These are phyloP conservation scores for Tenebrio molitor DNA, from an alignment of 1,140 invertebrate species.

Conservation along the genomic window DNA sequence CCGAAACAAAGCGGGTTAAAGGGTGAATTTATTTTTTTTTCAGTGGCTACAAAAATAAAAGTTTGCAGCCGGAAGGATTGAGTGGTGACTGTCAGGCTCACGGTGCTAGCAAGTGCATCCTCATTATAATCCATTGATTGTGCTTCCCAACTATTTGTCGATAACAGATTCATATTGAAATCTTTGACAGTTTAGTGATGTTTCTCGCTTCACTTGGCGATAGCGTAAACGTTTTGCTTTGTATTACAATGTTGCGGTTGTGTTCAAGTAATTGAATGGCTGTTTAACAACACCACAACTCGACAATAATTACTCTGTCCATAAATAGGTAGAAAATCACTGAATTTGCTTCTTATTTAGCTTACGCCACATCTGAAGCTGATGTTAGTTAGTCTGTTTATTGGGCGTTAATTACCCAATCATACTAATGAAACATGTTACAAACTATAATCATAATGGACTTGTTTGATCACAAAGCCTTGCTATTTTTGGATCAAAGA, in stretches of 20 bases:
- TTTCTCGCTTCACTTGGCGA: slow-evolving; percentile 12
- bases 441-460: slow-evolving; percentile 19
- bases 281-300: slow-evolving; percentile 16
- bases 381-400: slow-evolving; percentile 1
- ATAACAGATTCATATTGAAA: slow-evolving; percentile 17
- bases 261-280: slow-evolving; percentile 21
- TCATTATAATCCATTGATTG: not conserved
- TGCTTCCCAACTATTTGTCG: slow-evolving; percentile 1
- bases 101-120: not conserved
- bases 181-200: slow-evolving; percentile 24
- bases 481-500: too few relatives aligned
- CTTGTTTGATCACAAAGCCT: slow-evolving; percentile 6
- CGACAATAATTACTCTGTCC: slow-evolving; percentile 3
- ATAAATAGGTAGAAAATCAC: slow-evolving; percentile 9
- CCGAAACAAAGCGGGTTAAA: slow-evolving; percentile 4
- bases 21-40: not conserved
- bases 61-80: too few relatives aligned
- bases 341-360: slow-evolving; percentile 10
- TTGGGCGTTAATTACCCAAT: slow-evolving; percentile 6
- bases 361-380: not conserved
- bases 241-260: slow-evolving; percentile 24
- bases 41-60: too few relatives aligned
- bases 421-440: slow-evolving; percentile 4
- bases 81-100: not conserved
- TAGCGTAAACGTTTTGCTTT: slow-evolving; percentile 24